Evolutionary conservation across 2,113 vertebrate genomes (phyloP), one percentile per base, ranked within the genome.

Genomic region (Leptobrachium leishanense): DNA sequence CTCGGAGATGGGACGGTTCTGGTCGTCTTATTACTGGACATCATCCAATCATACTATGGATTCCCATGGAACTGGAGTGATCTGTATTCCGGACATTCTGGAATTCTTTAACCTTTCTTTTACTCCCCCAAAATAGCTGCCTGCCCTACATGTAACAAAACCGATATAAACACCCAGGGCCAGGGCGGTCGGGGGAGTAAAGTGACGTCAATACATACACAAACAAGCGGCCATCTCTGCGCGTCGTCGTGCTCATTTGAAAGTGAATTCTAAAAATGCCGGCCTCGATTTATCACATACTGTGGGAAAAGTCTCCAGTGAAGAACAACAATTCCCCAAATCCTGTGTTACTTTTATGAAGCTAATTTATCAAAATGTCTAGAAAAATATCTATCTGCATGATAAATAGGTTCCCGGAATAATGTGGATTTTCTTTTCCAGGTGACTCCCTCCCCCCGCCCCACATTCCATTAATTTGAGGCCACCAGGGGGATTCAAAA

Each of bases 351-450:
- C 46, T 59, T 57, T 59, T 59, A 59, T 59, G 55, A 59, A 59
- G 55, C 55, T 12, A 59, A 59, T 59, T 59, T 59, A 59, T 59
- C 55, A 59, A 59, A 8, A 59, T 59, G 55, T 59, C 55, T 59
- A 8, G 55, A 59, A 59, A 50, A 59, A 59, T 59, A 59, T 59
- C 55, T 59, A 1, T 59, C 55, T 59, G 55, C 55, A 13, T 59
- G 13, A 59, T 57, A 59, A 2, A 59, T 59, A 59, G 55, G 13
- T 12, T 11, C 55, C 11, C 13, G 55, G 55, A 12, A 59, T 11
- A 59, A 59, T 12, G 13, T 59, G 13, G 55, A 59, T 12, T 59
- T 59, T 59, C 12, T 54, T 59, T 8, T 59, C 3, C 55, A 59
- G 6, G 50, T 2, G 50, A 54, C 50, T 54, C 50, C 6, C 50